Base-by-base conservation (phyloP, 2,888 invertebrate genomes). In the Cephonodes hylas region DNA sequence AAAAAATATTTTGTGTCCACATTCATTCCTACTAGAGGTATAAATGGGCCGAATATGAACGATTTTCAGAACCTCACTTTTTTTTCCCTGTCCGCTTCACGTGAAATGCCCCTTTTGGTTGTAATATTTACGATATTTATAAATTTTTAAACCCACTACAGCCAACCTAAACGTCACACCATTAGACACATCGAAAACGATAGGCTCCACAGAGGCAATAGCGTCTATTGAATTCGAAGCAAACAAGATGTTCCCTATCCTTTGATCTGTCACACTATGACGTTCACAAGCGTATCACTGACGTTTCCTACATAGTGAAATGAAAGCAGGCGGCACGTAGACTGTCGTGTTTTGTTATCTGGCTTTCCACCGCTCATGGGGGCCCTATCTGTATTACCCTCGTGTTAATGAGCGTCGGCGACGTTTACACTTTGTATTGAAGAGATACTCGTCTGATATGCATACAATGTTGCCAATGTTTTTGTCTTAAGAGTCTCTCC, bases 271-370 rank as follows among this genome's bases (percentile, higher is more conserved):
- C 23, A 46, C n/a, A 46, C 3, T 23, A 25, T 46, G 46, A 46
- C 25, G n/a, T 46, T 46, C 46, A 6, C 46, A 2, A n/a, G 46
- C 23, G 46, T 46, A 46, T 25, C 46, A 46, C 25, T n/a, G 25
- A 46, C n/a, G 34, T 20, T 22, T 34, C 57, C 23, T 46, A 34
- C 46, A 34, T 25, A 46, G 34, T 46, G 46, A 46, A 59, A 59
- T 34, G 46, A 38, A n/a, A 38, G 38, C 10, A 38, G 46, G 34
- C 38, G 44, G 25, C 53, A 20, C 53, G 53, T 22, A 45, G n/a
- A n/a, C 45, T 34, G 8, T n/a, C n/a, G n/a, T 53, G 67, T 69
- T 63, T 64, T 69, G 70, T 70, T 73, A 70, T 72, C 70, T 61
- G 58, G 44, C 60, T 38, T n/a, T 38, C 38, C n/a, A n/a, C 38